Evolutionary conservation across 2,888 invertebrate genomes (phyloP).

Genomic region (Volucella zonaria): DNA sequence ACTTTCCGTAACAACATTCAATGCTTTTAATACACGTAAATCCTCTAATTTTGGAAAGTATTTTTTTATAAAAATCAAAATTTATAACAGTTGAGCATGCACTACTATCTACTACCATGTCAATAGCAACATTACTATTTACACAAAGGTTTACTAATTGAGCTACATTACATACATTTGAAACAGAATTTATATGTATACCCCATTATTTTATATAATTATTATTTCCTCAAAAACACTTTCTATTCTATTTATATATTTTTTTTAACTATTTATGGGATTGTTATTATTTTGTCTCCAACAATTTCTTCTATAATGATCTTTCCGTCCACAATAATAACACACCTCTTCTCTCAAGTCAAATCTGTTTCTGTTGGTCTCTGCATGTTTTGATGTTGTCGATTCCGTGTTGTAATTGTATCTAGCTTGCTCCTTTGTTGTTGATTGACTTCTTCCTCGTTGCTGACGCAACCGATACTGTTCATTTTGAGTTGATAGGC

Average conservation of each 20-base stretch:
- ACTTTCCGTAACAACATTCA: no score
- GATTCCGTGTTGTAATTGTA: not conserved
- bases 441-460: not conserved
- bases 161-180: constrained; percentile 29
- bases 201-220: constrained; percentile 3
- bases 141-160: constrained; percentile 16
- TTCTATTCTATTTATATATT: not conserved
- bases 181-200: constrained; percentile 26
- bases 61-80: no score
- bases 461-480: constrained; percentile 1
- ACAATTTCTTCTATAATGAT: constrained; percentile 1
- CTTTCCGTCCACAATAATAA: constrained; percentile 3
- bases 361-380: constrained; percentile 1
- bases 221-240: not conserved
- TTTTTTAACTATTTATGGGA: constrained; percentile 9
- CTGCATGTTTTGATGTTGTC: not conserved
- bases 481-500: not conserved
- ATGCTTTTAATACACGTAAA: no score
- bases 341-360: constrained; percentile 15
- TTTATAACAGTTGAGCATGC: constrained; percentile 44
- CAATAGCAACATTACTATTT: constrained; percentile 36
- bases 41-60: no score
- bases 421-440: not conserved
- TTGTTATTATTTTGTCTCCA: not conserved
- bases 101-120: constrained; percentile 38